A percentile compares a stretch with the other conserved stretches of the same genome.
Evolutionary conservation across 2,888 invertebrate species (phyloP).

Genomic region (Agriopis aurantiaria): DNA sequence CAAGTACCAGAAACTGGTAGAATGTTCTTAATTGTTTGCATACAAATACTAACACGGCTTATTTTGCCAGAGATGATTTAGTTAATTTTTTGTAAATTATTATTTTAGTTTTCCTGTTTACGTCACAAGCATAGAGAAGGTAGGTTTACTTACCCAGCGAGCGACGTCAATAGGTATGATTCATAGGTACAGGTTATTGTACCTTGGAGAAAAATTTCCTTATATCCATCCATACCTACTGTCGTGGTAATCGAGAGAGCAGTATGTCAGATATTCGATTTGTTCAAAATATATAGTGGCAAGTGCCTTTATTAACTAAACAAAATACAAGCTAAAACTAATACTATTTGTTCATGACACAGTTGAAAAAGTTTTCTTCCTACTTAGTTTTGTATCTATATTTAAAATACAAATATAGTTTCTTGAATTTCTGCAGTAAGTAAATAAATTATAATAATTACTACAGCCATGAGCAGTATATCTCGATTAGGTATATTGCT

Average conservation of each 20-base stretch:
- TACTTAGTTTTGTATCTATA: no score
- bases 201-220: conserved; percentile 4
- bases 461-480: no score
- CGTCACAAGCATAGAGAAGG: not conserved
- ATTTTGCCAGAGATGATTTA: not conserved
- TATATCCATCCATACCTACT: not conserved
- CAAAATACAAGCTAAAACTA: no score
- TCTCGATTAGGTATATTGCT: no score
- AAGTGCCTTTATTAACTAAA: no score
- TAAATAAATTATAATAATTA: no score
- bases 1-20: no score
- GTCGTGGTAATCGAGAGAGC: not conserved
- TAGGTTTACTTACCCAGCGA: conserved; percentile 1
- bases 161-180: conserved; percentile 8
- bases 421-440: no score
- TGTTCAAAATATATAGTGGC: no score
- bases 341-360: not conserved
- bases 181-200: conserved; percentile 31
- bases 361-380: not conserved
- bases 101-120: conserved; percentile 25
- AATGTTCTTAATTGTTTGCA: no score
- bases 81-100: not conserved
- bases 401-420: no score
- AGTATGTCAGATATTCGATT: not conserved
- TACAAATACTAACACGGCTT: no score